Conservation (phyloP, 2,888 invertebrate species). For the Cryptocephalus moraei region DNA sequence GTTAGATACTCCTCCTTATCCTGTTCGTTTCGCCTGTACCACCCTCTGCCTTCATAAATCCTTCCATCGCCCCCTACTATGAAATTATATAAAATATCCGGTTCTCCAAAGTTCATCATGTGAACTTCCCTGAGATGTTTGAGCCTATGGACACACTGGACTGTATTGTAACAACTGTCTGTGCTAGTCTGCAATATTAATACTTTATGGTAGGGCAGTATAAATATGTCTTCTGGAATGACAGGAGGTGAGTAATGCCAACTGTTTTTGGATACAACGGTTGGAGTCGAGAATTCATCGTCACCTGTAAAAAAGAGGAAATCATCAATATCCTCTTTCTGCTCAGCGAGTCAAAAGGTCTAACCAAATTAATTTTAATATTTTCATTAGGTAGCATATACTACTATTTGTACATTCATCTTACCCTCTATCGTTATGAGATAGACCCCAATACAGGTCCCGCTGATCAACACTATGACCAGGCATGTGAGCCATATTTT, state of each 20-base stretch:
- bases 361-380: no score
- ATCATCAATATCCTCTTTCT: no score
- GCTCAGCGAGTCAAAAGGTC: no score
- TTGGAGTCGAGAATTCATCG: no score
- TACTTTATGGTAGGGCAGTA: constrained; percentile 1
- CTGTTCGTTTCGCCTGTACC: constrained; percentile 4
- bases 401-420: not conserved
- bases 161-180: not conserved
- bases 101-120: constrained; percentile 3
- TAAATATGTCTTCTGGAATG: no score
- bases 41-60: constrained; percentile 25
- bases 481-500: not conserved
- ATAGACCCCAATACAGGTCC: not conserved
- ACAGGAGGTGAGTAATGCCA: no score
- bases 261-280: no score
- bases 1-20: not conserved
- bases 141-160: constrained; percentile 1
- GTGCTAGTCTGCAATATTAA: constrained; percentile 3
- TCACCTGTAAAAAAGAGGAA: no score
- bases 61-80: constrained; percentile 19
- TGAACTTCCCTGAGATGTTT: constrained; percentile 2
- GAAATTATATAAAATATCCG: constrained; percentile 24
- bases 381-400: no score
- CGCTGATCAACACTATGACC: not conserved
- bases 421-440: not conserved